Evolutionary conservation across 2,797 vertebrate genomes (phyloP).

Genomic region (Anas bernieri): DNA sequence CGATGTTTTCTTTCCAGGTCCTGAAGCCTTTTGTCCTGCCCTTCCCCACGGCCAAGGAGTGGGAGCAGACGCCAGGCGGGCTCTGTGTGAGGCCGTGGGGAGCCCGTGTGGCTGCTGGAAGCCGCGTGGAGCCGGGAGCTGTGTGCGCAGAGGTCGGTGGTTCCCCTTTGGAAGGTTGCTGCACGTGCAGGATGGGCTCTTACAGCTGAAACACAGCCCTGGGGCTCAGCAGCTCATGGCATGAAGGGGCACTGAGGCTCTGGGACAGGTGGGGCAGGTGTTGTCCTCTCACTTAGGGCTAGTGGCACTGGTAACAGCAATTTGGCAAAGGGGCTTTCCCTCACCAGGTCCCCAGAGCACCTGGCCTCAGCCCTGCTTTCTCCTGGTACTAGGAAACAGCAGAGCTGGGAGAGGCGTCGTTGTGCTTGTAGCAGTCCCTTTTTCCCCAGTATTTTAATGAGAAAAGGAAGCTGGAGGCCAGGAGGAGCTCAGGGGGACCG

Average conservation of each 20-base stretch:
- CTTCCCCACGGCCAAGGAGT: neutral
- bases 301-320: neutral
- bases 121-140: neutral
- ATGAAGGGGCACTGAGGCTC: neutral
- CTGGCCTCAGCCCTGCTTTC: neutral
- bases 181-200: accelerated
- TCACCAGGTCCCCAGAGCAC: neutral
- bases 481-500: neutral
- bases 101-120: neutral
- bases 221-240: neutral
- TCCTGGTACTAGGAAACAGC: accelerated
- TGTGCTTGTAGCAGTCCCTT: neutral
- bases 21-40: neutral
- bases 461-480: neutral
- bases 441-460: neutral
- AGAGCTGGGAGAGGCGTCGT: neutral
- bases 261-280: neutral
- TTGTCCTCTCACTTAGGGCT: neutral
- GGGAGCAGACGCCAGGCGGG: neutral
- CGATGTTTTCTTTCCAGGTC: neutral
- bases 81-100: neutral
- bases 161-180: neutral
- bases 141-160: neutral
- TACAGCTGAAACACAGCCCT: neutral
- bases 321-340: neutral